These are phyloP conservation scores for Odontocerum albicorne DNA, from an alignment of 2,888 invertebrate species.

Conservation along the genomic window DNA sequence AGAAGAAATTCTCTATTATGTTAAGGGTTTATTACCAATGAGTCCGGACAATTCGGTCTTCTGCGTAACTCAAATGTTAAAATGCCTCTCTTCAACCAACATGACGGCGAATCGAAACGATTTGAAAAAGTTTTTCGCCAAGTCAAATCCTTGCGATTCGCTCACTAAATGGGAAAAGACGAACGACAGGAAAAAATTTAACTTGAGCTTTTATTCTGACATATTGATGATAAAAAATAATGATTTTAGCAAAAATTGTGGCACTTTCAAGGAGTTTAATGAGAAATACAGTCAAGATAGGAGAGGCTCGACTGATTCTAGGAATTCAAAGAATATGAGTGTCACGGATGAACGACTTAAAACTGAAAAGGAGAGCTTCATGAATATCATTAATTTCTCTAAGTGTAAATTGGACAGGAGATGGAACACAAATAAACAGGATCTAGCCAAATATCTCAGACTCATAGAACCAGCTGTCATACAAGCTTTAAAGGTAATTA, in stretches of 20 bases:
- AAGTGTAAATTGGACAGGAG: slow-evolving; percentile 53
- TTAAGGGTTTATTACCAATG: slow-evolving; percentile 69
- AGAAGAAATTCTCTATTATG: slow-evolving; percentile 78
- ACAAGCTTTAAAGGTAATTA: slow-evolving; percentile 77
- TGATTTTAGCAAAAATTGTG: not conserved
- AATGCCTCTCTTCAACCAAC: slow-evolving; percentile 78
- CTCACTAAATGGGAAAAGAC: slow-evolving; percentile 13
- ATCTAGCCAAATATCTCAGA: slow-evolving; percentile 77
- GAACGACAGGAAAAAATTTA: slow-evolving; percentile 1
- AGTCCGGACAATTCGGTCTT: slow-evolving; percentile 70
- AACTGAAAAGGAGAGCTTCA: slow-evolving; percentile 47
- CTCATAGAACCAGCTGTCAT: slow-evolving; percentile 96
- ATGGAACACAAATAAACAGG: slow-evolving; percentile 55
- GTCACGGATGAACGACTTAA: slow-evolving; percentile 47
- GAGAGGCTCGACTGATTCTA: slow-evolving; percentile 12
- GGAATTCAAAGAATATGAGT: not conserved
- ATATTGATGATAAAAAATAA: slow-evolving; percentile 24
- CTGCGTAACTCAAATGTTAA: slow-evolving; percentile 75
- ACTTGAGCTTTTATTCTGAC: slow-evolving; percentile 27
- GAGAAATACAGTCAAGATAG: slow-evolving; percentile 1
- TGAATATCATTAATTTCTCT: slow-evolving; percentile 52
- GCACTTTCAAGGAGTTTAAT: slow-evolving; percentile 6
- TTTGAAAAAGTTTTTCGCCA: slow-evolving; percentile 26
- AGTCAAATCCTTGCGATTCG: not conserved
- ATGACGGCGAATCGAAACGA: slow-evolving; percentile 46